Evolutionary conservation across 2,113 vertebrate genomes (phyloP).

Genomic region (Microcebus murinus): DNA sequence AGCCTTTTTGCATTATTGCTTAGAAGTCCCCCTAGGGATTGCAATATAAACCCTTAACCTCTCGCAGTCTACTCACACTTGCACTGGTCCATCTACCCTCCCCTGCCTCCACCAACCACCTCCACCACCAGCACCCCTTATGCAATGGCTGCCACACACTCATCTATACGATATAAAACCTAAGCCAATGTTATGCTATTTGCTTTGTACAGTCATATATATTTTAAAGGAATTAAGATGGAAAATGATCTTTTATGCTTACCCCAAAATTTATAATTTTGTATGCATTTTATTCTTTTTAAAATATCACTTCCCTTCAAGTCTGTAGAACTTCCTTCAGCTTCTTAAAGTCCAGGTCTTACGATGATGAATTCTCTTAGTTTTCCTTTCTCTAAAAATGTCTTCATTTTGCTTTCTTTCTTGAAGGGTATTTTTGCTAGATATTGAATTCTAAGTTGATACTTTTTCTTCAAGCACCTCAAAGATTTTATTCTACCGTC

Average conservation of each 20-base stretch:
- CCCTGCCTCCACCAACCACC: background rate
- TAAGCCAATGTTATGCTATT: background rate
- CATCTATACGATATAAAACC: background rate
- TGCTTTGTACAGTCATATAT: background rate
- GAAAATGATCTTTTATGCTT: background rate
- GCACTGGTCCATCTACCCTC: background rate
- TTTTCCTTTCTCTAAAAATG: background rate
- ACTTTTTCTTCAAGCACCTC: background rate
- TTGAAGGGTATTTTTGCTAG: background rate
- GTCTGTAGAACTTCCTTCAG: background rate
- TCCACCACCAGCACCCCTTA: background rate
- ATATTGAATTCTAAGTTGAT: background rate
- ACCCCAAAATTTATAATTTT: background rate
- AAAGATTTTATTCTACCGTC: background rate
- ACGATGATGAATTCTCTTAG: background rate
- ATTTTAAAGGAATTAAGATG: background rate
- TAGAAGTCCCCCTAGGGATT: background rate
- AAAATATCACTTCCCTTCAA: background rate
- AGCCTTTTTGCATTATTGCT: background rate
- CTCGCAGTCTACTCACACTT: background rate
- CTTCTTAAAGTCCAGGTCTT: background rate
- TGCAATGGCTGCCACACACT: background rate
- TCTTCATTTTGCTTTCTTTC: background rate
- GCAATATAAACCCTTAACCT: background rate
- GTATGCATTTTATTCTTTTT: background rate